phyloP scores from a whole-genome alignment of 1,140 invertebrate species.

The Cydia splendana region DNA sequence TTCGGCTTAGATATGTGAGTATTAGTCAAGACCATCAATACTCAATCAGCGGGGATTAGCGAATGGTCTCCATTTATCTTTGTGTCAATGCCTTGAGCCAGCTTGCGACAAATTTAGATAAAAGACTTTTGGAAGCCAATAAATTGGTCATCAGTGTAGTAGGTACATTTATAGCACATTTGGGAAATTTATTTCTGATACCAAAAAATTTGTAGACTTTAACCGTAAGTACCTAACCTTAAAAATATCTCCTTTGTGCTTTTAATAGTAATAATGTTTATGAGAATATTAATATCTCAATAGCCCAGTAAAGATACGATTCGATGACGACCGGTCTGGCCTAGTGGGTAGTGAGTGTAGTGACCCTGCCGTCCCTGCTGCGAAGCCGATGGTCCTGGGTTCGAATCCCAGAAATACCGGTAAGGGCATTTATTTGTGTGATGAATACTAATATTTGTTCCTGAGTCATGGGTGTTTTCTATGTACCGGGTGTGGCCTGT shows the following conservation, averaged over 20 bases:
- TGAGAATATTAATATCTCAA: too few species aligned
- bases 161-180: constrained; percentile 31
- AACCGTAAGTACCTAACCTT: background rate
- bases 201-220: background rate
- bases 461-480: too few species aligned
- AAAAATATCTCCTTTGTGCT: background rate
- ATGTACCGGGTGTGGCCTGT: too few species aligned
- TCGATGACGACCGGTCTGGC: too few species aligned
- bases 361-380: too few species aligned
- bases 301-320: too few species aligned
- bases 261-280: background rate
- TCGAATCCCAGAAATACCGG: too few species aligned
- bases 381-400: too few species aligned
- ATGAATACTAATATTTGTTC: too few species aligned
- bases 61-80: constrained; percentile 41
- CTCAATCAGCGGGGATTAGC: constrained; percentile 41
- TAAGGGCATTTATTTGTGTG: too few species aligned
- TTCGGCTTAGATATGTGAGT: constrained; percentile 14
- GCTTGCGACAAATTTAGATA: constrained; percentile 36
- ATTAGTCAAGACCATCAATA: constrained; percentile 37
- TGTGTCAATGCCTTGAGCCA: constrained; percentile 34
- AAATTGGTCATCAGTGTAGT: constrained; percentile 41
- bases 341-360: too few species aligned
- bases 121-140: constrained; percentile 38
- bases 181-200: background rate